Conservation (phyloP, 1,140 invertebrate species). For the Octopus bimaculoides region DNA sequence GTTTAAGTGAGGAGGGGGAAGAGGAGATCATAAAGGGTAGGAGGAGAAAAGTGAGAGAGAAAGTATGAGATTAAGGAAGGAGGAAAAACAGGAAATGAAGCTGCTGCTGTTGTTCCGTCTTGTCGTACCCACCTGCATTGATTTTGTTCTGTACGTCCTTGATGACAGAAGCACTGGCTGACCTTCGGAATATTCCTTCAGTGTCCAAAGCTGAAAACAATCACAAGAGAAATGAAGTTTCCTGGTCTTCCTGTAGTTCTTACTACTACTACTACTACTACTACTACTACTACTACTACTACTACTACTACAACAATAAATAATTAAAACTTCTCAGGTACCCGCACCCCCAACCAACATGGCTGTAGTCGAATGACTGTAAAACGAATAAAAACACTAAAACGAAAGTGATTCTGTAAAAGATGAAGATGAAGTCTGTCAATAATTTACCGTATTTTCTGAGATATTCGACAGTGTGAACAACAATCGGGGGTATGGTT, state of each 20-base stretch:
- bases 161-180: constrained; percentile 78
- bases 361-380: too few species aligned
- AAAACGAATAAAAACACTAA: too few species aligned
- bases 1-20: too few species aligned
- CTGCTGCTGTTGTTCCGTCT: neutral
- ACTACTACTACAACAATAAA: too few species aligned
- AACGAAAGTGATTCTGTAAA: too few species aligned
- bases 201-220: constrained; percentile 79
- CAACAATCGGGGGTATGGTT: constrained; percentile 85
- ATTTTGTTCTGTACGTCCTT: constrained; percentile 81
- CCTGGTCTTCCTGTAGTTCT: neutral
- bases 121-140: constrained; percentile 72
- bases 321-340: too few species aligned
- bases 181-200: constrained; percentile 92
- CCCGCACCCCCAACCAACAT: too few species aligned
- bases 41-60: too few species aligned
- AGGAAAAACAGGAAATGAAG: too few species aligned
- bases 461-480: constrained; percentile 84
- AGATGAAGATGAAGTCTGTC: too few species aligned
- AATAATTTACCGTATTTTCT: constrained; percentile 64
- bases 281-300: neutral
- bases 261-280: neutral
- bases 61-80: too few species aligned
- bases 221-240: constrained; percentile 5
- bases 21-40: too few species aligned